A percentile compares a stretch with the other conserved stretches of the same genome.
phyloP scores from a whole-genome alignment of 2,113 vertebrate genomes.

The Mustela nigripes region DNA sequence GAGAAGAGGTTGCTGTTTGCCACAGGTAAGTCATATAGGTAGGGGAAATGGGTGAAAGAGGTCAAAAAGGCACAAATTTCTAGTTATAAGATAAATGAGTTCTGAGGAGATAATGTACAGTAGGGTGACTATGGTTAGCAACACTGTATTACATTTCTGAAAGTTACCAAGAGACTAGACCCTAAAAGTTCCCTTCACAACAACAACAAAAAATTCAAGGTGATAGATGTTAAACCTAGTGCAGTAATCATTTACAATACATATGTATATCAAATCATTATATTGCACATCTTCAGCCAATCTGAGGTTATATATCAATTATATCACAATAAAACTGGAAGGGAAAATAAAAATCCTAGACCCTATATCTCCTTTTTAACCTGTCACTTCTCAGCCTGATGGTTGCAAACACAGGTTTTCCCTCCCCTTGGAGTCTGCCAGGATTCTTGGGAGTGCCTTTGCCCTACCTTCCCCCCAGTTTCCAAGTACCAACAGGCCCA shows the following conservation, averaged over 20 bases:
- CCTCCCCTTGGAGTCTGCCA: conserved; percentile 59
- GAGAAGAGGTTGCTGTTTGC: background rate
- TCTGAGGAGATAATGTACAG: background rate
- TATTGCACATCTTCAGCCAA: background rate
- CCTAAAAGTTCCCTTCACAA: background rate
- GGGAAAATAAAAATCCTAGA: background rate
- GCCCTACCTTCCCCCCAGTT: background rate
- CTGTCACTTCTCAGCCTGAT: background rate
- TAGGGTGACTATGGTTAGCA: background rate
- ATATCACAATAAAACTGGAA: background rate
- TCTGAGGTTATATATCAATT: background rate
- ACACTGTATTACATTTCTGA: background rate
- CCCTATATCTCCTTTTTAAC: background rate
- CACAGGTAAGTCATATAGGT: background rate
- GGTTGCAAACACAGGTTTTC: background rate
- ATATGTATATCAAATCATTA: background rate
- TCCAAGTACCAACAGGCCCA: conserved; percentile 58
- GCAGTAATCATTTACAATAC: background rate
- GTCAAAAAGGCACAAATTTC: background rate
- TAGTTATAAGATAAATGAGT: background rate
- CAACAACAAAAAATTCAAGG: background rate
- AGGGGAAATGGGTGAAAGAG: background rate
- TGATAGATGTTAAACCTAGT: background rate
- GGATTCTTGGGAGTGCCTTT: conserved; percentile 56
- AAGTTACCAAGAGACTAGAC: background rate